phyloP scores from a whole-genome alignment of 2,113 vertebrate genomes.

The Pycnonotus jocosus region DNA sequence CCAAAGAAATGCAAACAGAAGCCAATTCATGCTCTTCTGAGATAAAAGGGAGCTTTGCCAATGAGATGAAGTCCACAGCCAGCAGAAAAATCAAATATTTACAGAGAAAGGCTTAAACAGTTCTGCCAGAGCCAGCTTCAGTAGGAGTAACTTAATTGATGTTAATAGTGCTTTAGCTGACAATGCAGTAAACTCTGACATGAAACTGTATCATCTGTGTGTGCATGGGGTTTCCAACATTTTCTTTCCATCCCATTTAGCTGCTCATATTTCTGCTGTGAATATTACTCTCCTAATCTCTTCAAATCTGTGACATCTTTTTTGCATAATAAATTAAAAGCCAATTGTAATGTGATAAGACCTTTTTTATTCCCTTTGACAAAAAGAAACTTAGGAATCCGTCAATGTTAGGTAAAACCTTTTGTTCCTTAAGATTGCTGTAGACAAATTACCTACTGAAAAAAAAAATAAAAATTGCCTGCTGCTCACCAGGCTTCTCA shows the following conservation, averaged over 20 bases:
- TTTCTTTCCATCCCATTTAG: neutral
- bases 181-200: neutral
- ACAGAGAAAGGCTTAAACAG: neutral
- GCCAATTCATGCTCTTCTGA: neutral
- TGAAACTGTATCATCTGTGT: neutral
- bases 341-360: neutral
- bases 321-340: constrained; percentile 7
- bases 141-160: neutral
- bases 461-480: neutral
- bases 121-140: neutral
- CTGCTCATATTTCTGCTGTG: neutral
- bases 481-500: neutral
- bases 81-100: neutral
- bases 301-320: neutral
- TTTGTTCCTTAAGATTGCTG: neutral
- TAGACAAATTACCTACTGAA: neutral
- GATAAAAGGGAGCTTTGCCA: neutral
- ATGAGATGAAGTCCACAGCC: neutral
- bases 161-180: neutral
- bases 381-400: neutral
- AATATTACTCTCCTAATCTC: neutral
- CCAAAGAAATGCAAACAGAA: neutral
- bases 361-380: neutral
- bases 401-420: neutral
- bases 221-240: neutral